These are phyloP conservation scores for Diprion similis DNA, from an alignment of 1,140 invertebrate genomes.

Conservation along the genomic window DNA sequence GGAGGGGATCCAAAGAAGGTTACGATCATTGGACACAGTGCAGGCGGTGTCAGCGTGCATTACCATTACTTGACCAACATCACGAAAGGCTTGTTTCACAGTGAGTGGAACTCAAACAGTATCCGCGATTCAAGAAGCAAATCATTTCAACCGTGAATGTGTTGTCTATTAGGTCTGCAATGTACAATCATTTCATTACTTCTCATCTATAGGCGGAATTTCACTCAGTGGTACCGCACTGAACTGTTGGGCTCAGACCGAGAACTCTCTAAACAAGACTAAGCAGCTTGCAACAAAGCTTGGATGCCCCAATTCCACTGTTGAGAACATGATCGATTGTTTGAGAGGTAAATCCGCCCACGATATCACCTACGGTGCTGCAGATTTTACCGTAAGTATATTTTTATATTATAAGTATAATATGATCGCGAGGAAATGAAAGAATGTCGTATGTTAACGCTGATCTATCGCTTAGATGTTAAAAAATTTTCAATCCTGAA, in stretches of 20 bases:
- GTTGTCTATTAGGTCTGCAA: constrained; percentile 38
- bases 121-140: too few relatives aligned
- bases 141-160: too few relatives aligned
- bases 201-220: constrained; percentile 71
- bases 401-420: too few relatives aligned
- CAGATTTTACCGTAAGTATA: constrained; percentile 57
- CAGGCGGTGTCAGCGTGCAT: constrained; percentile 64
- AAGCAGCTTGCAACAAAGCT: constrained; percentile 66
- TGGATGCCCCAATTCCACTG: constrained; percentile 66
- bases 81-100: constrained; percentile 50
- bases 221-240: constrained; percentile 76
- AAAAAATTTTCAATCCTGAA: too few relatives aligned
- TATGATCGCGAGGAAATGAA: too few relatives aligned
- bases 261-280: constrained; percentile 69
- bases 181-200: too few relatives aligned
- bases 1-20: constrained; percentile 62
- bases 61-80: constrained; percentile 68
- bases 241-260: constrained; percentile 69
- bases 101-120: constrained; percentile 44
- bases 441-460: too few relatives aligned
- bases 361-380: constrained; percentile 56
- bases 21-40: constrained; percentile 62
- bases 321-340: constrained; percentile 73
- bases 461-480: constrained; percentile 31
- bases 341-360: constrained; percentile 69